Evolutionary conservation across 2,797 vertebrate species (phyloP).

Genomic region (Gobio occitaniae): DNA sequence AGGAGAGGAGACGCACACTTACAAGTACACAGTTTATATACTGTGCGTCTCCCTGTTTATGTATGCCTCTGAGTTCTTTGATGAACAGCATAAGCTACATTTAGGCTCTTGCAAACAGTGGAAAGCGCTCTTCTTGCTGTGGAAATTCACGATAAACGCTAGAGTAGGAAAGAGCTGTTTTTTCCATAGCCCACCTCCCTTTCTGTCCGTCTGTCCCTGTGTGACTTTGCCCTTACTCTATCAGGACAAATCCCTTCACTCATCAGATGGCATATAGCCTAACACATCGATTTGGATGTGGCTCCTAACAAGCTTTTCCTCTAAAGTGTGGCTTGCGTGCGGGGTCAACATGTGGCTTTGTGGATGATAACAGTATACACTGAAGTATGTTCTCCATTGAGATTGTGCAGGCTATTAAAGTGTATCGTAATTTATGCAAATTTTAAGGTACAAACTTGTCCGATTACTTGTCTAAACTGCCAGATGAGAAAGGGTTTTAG

Average conservation of each 20-base stretch:
- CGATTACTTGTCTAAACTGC: background rate
- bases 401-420: background rate
- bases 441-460: background rate
- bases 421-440: slow-evolving; percentile 1
- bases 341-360: slow-evolving; percentile 25
- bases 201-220: slow-evolving; percentile 44
- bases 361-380: background rate
- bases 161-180: background rate
- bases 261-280: slow-evolving; percentile 51
- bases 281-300: slow-evolving; percentile 56
- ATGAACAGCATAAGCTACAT: slow-evolving; percentile 42
- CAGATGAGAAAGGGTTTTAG: background rate
- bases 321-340: slow-evolving; percentile 16
- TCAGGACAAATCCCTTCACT: slow-evolving; percentile 51
- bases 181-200: background rate
- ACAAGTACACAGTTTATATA: slow-evolving; percentile 45
- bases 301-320: slow-evolving; percentile 46
- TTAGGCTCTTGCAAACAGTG: slow-evolving; percentile 9
- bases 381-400: background rate
- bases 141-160: background rate
- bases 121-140: background rate
- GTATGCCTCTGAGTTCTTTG: slow-evolving; percentile 18
- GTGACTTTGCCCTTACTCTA: slow-evolving; percentile 50
- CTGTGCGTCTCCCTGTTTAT: slow-evolving; percentile 1
- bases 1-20: slow-evolving; percentile 22